These are phyloP conservation scores for Lasioglossum calceatum DNA, from an alignment of 2,888 invertebrate species.

Conservation along the genomic window DNA sequence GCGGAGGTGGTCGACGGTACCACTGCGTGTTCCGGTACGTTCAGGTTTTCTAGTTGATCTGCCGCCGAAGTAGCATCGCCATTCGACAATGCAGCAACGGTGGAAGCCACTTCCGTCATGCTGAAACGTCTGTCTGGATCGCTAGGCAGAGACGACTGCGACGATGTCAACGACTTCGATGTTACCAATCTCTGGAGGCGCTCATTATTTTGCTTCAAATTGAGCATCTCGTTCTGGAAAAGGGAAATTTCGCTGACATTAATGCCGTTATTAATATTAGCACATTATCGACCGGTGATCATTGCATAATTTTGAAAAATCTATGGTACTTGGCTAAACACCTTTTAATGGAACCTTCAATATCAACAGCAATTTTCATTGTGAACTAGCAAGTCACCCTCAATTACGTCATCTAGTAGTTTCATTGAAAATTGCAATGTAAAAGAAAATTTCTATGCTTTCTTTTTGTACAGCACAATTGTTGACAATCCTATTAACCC, in stretches of 20 bases:
- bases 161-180: slow-evolving; percentile 86
- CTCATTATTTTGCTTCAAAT: slow-evolving; percentile 98
- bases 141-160: slow-evolving; percentile 85
- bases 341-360: no score
- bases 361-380: no score
- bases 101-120: slow-evolving; percentile 82
- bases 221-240: slow-evolving; percentile 96
- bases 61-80: slow-evolving; percentile 74
- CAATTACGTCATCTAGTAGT: no score
- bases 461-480: no score
- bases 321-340: no score
- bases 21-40: slow-evolving; percentile 77
- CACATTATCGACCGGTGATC: no score
- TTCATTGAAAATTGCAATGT: no score
- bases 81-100: slow-evolving; percentile 79
- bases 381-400: no score
- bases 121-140: slow-evolving; percentile 84
- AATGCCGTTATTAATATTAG: no score
- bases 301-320: no score
- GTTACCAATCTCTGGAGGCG: slow-evolving; percentile 94
- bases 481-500: no score
- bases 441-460: no score
- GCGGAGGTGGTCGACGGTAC: slow-evolving; percentile 72
- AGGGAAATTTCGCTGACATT: not conserved
- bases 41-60: slow-evolving; percentile 79